Evolutionary conservation across 1,140 invertebrate genomes (phyloP).

Genomic region (Potamilus streckersoni): DNA sequence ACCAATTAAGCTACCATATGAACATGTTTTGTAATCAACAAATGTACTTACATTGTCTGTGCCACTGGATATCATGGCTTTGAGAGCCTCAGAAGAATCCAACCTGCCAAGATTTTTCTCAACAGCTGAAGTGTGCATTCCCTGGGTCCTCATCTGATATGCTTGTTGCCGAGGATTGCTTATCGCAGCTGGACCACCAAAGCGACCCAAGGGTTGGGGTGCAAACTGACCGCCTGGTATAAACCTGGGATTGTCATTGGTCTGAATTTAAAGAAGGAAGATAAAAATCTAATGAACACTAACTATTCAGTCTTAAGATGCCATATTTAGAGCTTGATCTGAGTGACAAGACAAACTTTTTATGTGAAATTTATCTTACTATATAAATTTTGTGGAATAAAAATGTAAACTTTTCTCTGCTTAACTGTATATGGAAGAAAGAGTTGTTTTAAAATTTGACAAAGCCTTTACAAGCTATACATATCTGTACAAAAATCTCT

Average conservation of each 20-base stretch:
- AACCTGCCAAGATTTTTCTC: slow-evolving; percentile 42
- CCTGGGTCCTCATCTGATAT: slow-evolving; percentile 62
- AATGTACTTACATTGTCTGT: not conserved
- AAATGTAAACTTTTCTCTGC: too few relatives aligned
- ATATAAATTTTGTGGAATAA: too few relatives aligned
- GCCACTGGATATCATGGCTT: slow-evolving; percentile 40
- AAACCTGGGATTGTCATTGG: slow-evolving; percentile 76
- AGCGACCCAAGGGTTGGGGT: slow-evolving; percentile 68
- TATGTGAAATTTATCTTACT: too few relatives aligned
- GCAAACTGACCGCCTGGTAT: slow-evolving; percentile 80
- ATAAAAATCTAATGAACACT: not conserved
- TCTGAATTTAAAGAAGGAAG: slow-evolving; percentile 26
- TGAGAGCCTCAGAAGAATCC: slow-evolving; percentile 46
- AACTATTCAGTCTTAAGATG: too few relatives aligned
- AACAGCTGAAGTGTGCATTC: slow-evolving; percentile 35
- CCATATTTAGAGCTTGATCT: too few relatives aligned
- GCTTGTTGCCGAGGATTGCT: slow-evolving; percentile 64
- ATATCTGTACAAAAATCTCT: too few relatives aligned
- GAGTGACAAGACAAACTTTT: too few relatives aligned
- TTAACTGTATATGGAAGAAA: too few relatives aligned
- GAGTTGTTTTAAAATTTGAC: too few relatives aligned
- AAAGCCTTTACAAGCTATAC: too few relatives aligned
- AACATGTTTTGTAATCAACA: not conserved
- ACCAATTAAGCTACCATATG: too few relatives aligned
- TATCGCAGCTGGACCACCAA: slow-evolving; percentile 2